Evolutionary conservation across 2,888 invertebrate genomes (phyloP), one percentile per base, ranked within the genome.

Genomic region (Cephus sareptanus): DNA sequence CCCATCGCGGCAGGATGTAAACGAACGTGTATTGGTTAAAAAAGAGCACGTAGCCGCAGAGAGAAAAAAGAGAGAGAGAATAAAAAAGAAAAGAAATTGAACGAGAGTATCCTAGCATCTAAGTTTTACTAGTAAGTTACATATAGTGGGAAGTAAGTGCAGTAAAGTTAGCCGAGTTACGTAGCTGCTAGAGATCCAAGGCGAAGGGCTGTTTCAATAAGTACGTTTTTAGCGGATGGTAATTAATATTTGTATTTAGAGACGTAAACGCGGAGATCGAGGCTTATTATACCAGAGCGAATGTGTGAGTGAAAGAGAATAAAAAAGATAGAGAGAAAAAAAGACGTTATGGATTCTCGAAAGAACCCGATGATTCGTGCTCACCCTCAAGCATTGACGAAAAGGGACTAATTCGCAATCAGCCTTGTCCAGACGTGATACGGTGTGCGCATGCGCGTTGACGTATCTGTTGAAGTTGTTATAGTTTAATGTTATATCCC

Each of bases 121-220:
- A 90, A 90, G 90, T 91, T 90, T 90, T 71, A 33, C 79, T 90
- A 91, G 90, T 82, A 82, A 87, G 83, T 85, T 87, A 88, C 85
- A 81, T 81, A 83, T 88, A 87, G 86, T 76, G 81, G 80, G 35
- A 79, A n/a, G 74, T 75, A 77, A 71, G 34, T 34, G 23, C 78
- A 83, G 82, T 83, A 81, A 81, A 82, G 84, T 34, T 90, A 90
- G 89, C 81, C 81, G 84, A 89, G 90, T 90, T 90, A 90, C 88
- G 88, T 91, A 91, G 90, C 89, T 87, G 87, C 84, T 91, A 90
- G 88, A 85, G 84, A 84, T 83, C 85, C 87, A 88, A 88, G 89
- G 89, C 87, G 88, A 88, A 35, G 76, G 89, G 89, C 88, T 90
- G 90, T 90, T 91, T 88, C 87, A 88, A 89, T 88, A 89, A 88